Conservation (phyloP, 2,888 invertebrate species). For the Athalia rosae region DNA sequence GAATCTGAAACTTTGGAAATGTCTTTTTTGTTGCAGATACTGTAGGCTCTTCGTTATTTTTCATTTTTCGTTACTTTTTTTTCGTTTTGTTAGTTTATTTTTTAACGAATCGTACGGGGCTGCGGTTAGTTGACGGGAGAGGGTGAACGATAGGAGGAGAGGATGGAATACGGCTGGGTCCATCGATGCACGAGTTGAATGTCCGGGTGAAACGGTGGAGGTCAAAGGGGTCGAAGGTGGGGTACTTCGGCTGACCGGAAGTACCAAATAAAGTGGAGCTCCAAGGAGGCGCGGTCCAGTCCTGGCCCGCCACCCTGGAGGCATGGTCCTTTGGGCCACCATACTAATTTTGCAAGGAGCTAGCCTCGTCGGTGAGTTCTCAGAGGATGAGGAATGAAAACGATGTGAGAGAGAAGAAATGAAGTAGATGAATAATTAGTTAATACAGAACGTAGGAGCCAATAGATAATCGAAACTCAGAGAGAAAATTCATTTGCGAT, state of each 20-base stretch:
- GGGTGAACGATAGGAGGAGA: not conserved
- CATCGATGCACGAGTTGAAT: slow-evolving; percentile 10
- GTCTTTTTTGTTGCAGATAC: too few relatives aligned
- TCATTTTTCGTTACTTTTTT: too few relatives aligned
- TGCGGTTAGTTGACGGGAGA: too few relatives aligned
- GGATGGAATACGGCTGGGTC: not conserved
- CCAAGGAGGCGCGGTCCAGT: slow-evolving; percentile 68
- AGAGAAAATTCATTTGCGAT: not conserved
- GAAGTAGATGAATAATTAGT: not conserved
- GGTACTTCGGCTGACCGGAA: slow-evolving; percentile 27
- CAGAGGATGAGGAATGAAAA: too few relatives aligned
- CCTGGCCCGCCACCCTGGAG: slow-evolving; percentile 75
- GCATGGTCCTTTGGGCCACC: slow-evolving; percentile 78
- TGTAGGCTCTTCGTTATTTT: too few relatives aligned
- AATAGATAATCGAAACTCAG: not conserved
- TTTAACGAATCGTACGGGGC: too few relatives aligned
- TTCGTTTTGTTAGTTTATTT: too few relatives aligned
- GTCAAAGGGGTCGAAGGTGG: slow-evolving; percentile 1
- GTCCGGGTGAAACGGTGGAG: not conserved
- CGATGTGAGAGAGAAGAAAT: too few relatives aligned
- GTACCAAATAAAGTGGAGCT: slow-evolving; percentile 57
- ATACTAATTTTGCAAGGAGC: slow-evolving; percentile 78
- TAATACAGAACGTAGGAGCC: not conserved
- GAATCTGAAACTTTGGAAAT: too few relatives aligned
- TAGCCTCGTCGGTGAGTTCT: slow-evolving; percentile 75